Base-by-base conservation (phyloP, 2,113 vertebrate genomes). In the Myotis davidii region DNA sequence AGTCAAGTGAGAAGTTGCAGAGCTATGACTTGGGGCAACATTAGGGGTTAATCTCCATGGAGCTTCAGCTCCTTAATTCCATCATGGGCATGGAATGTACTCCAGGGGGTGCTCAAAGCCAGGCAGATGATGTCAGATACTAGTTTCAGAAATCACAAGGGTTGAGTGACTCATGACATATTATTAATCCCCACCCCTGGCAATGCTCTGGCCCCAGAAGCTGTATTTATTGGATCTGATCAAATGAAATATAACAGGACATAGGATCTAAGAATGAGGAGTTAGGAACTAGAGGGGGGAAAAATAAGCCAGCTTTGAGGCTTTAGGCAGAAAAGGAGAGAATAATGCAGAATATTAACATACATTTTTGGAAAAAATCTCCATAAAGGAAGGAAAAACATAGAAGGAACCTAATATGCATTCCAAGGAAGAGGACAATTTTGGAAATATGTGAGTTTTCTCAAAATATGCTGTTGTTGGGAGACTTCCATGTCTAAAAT, bases 111-210 rank as follows among this genome's bases (percentile, higher is more conserved):
- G 64, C 79, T 72, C 78, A 76, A 12, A 72, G 77, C 39, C 79
- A 96, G 61, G 39, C 67, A 48, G 70, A 81, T 56, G 67, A 92
- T 78, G 82, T 74, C 96, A 96, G 79, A 70, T 42, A 78, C 52
- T 65, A 64, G 69, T 48, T 90, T 72, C 88, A 87, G 76, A 96
- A 95, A 88, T 61, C 69, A 27, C 79, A 77, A 87, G 39, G n/a
- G 1, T 29, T 73, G 88, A 90, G 39, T 86, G 94, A 91, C 70
- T 94, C 69, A 87, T 79, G 56, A 67, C 27, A 54, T n/a, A 61
- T 61, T 84, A 76, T 34, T 64, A 76, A 72, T 76, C 27, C 61
- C 34, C 70, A 76, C 18, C 69, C 37, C 50, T 7, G 10, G 65
- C 0, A 21, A 25, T 70, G 25, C 25, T 12, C 25, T 73, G 50